These are phyloP conservation scores for Lobophora halterata DNA, from an alignment of 2,888 invertebrate genomes.

Conservation along the genomic window DNA sequence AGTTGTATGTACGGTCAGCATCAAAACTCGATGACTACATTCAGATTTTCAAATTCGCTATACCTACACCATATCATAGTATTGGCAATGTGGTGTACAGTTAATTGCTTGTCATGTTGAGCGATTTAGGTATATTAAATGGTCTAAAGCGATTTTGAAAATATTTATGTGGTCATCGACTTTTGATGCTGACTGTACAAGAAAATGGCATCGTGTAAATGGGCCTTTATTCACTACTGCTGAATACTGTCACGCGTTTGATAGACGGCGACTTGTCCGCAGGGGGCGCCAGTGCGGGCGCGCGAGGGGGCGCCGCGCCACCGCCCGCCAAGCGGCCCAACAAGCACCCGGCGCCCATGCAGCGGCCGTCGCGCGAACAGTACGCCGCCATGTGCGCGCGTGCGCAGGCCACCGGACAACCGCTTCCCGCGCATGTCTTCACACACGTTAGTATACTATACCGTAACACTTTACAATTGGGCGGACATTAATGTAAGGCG, in stretches of 20 bases:
- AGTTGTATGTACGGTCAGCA: no score
- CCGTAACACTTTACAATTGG: not conserved
- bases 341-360: slow-evolving; percentile 87
- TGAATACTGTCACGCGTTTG: not conserved
- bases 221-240: not conserved
- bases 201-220: no score
- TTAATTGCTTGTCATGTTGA: no score
- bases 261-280: slow-evolving; percentile 5
- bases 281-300: slow-evolving; percentile 36
- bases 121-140: no score
- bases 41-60: no score
- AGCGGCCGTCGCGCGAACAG: slow-evolving; percentile 85
- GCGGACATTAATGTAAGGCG: no score
- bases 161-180: no score
- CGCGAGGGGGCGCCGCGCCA: slow-evolving; percentile 61
- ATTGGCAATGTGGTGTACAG: no score
- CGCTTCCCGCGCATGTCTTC: slow-evolving; percentile 84
- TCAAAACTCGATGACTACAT: no score
- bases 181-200: no score
- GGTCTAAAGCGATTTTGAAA: no score
- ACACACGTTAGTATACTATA: slow-evolving; percentile 76
- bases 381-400: slow-evolving; percentile 86
- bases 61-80: no score
- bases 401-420: slow-evolving; percentile 84
- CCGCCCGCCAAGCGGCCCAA: slow-evolving; percentile 91